These are phyloP conservation scores for Pelvicachromis taeniatus DNA, from an alignment of 2,113 vertebrate genomes.

Conservation along the genomic window DNA sequence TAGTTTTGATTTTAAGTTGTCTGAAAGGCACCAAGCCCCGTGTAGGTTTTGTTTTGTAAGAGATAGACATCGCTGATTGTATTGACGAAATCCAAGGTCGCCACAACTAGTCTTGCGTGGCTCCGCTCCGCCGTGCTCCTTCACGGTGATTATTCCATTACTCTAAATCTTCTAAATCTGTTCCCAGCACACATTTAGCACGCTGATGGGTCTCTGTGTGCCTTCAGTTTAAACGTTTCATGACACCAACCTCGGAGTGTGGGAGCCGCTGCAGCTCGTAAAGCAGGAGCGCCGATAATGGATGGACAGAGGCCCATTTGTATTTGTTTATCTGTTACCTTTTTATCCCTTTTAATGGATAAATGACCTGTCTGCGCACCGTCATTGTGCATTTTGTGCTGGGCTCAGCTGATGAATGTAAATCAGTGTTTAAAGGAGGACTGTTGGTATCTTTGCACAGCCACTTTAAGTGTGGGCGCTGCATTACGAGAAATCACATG, in stretches of 20 bases:
- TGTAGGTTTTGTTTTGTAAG: neutral
- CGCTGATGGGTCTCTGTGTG: slow-evolving; percentile 17
- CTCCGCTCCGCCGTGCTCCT: slow-evolving; percentile 20
- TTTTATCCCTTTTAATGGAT: slow-evolving; percentile 6
- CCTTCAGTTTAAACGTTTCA: slow-evolving; percentile 10
- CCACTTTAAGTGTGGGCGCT: neutral
- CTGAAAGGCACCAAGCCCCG: neutral
- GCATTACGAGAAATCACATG: neutral
- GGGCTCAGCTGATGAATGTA: neutral
- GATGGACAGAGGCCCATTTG: slow-evolving; percentile 4
- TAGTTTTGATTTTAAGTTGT: slow-evolving; percentile 9
- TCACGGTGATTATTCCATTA: slow-evolving; percentile 57
- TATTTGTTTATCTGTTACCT: slow-evolving; percentile 21
- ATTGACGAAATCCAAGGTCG: slow-evolving; percentile 46
- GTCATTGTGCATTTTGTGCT: neutral
- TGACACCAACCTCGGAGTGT: neutral
- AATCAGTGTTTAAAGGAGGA: neutral
- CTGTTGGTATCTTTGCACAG: neutral
- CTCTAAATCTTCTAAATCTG: slow-evolving; percentile 49
- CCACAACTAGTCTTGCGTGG: slow-evolving; percentile 31
- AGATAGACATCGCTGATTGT: slow-evolving; percentile 26
- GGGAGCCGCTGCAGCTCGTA: neutral
- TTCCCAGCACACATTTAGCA: slow-evolving; percentile 45
- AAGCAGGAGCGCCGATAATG: slow-evolving; percentile 7
- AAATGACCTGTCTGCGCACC: slow-evolving; percentile 1